Conservation (phyloP, 2,888 invertebrate species). For the Nomada hirtipes region DNA sequence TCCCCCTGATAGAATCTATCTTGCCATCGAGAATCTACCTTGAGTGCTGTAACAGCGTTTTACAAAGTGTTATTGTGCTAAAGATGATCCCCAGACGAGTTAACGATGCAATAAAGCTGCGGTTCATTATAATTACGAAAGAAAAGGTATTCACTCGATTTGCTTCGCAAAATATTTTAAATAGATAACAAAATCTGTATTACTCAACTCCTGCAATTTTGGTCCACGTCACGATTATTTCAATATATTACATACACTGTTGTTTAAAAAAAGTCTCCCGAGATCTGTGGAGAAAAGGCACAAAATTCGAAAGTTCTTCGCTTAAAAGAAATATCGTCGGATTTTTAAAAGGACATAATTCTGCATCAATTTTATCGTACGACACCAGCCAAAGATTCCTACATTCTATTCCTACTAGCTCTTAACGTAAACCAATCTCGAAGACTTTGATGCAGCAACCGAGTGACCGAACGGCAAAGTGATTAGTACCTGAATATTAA, state of each 20-base stretch:
- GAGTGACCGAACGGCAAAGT: slow-evolving; percentile 51
- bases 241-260: too few relatives aligned
- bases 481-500: slow-evolving; percentile 70
- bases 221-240: too few relatives aligned
- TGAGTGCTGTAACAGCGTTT: background rate
- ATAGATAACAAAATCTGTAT: too few relatives aligned
- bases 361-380: background rate
- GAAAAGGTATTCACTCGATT: background rate
- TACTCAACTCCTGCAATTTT: too few relatives aligned
- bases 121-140: background rate
- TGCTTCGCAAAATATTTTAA: too few relatives aligned
- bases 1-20: background rate
- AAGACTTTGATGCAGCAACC: slow-evolving; percentile 35
- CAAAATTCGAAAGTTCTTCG: too few relatives aligned
- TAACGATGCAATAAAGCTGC: too few relatives aligned
- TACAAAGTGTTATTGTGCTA: background rate
- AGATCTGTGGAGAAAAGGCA: too few relatives aligned
- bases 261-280: too few relatives aligned
- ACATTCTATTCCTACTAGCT: slow-evolving; percentile 54
- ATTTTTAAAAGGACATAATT: background rate
- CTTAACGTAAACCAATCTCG: slow-evolving; percentile 32
- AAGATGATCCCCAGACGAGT: background rate
- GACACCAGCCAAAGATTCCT: slow-evolving; percentile 21
- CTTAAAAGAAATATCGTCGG: too few relatives aligned
- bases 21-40: background rate